phyloP scores from a whole-genome alignment of 2,888 invertebrate genomes.

The Limnephilus auricula region DNA sequence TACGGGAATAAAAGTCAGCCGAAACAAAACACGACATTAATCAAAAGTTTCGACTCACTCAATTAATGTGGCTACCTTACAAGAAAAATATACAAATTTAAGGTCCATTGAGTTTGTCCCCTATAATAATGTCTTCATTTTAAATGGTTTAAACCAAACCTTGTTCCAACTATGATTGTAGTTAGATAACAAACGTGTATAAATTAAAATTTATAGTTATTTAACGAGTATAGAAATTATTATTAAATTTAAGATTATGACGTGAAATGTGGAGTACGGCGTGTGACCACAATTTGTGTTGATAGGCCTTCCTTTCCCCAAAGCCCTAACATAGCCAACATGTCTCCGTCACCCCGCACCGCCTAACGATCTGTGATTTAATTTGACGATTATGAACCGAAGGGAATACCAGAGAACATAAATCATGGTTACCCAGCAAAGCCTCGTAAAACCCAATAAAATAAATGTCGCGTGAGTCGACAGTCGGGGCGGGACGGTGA shows the following conservation, averaged over 20 bases:
- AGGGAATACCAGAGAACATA: slow-evolving; percentile 55
- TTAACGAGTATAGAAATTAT: neutral
- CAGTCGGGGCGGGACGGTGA: slow-evolving; percentile 38
- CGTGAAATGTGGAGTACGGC: neutral
- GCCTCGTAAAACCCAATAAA: slow-evolving; percentile 61
- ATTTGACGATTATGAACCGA: slow-evolving; percentile 51
- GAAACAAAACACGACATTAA: neutral
- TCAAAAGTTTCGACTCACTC: neutral
- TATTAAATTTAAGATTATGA: neutral
- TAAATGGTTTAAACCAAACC: neutral
- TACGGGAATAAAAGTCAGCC: neutral
- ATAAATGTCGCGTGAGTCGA: slow-evolving; percentile 44
- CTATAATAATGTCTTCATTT: neutral
- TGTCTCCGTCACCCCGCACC: slow-evolving; percentile 1
- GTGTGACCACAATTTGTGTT: neutral
- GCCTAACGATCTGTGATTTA: slow-evolving; percentile 55
- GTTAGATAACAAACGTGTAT: neutral
- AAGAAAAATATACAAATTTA: neutral
- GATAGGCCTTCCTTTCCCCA: neutral
- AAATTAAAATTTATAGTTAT: neutral
- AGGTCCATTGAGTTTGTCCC: neutral
- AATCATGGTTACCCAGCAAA: slow-evolving; percentile 58
- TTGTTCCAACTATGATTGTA: neutral
- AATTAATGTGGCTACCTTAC: neutral
- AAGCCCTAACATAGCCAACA: neutral